Base-by-base conservation (phyloP, 2,797 vertebrate species). In the Pantherophis vulpinus region DNA sequence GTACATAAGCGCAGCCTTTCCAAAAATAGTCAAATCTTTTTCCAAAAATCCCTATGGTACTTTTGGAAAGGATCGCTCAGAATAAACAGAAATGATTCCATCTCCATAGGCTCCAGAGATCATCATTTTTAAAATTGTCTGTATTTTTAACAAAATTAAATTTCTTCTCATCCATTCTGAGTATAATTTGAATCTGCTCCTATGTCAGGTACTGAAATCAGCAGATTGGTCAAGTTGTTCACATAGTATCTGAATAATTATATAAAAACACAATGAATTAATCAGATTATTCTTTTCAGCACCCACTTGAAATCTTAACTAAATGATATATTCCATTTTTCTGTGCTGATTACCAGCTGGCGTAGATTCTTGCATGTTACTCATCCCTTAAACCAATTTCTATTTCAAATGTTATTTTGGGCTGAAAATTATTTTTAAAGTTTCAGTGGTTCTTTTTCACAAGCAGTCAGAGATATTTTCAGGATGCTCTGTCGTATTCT, bases 391-490 rank as follows among this genome's bases (percentile, higher is more conserved):
- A 94, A 79, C 51, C 37, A 32, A 55, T 93, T 93, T n/a, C 90
- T n/a, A 13, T 13, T 60, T 86, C 1, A 9, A 92, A 63, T 56
- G 70, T 91, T 86, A 32, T 91, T 92, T 90, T 20, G 54, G 87
- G 70, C 70, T 89, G 70, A 91, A 60, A 93, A 89, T 91, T 16
- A 58, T 93, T 96, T 95, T 3, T 11, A 87, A 93, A 55, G 0
- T 91, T 95, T 95, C 89, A 92, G 59, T 8, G 61, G 92, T 51
- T 94, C 90, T 70, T 94, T 96, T 95, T 94, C 96, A 86, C 47
- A 93, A 93, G 63, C 1, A 91, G 90, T 92, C 91, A 89, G 54
- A 79, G 95, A 95, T 27, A 79, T n/a, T 93, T 94, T 92, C 37
- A 94, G 92, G 94, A 89, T 96, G n/a, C 16, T 47, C 95, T 60